Evolutionary conservation across 2,113 vertebrate genomes (phyloP).

Genomic region (Phodopus roborovskii): DNA sequence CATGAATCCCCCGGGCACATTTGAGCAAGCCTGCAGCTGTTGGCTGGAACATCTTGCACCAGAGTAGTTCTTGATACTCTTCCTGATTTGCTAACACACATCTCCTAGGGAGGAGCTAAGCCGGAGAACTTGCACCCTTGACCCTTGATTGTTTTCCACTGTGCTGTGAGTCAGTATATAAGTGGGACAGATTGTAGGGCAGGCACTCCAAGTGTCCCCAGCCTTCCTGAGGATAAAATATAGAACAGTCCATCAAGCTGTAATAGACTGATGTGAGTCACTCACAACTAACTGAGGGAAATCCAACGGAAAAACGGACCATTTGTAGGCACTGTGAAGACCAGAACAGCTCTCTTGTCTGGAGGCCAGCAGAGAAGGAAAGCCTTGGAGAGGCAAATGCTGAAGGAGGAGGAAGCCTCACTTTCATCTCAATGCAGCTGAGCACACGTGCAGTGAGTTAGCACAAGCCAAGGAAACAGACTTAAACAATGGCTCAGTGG

Average conservation of each 20-base stretch:
- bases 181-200: too few relatives aligned
- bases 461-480: neutral
- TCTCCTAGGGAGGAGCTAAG: too few relatives aligned
- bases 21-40: too few relatives aligned
- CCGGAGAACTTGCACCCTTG: too few relatives aligned
- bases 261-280: constrained; percentile 49
- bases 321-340: constrained; percentile 52
- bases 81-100: too few relatives aligned
- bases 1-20: too few relatives aligned
- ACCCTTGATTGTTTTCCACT: too few relatives aligned
- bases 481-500: too few relatives aligned
- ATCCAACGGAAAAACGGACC: constrained; percentile 62
- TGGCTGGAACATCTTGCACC: too few relatives aligned
- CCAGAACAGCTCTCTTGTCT: constrained; percentile 1
- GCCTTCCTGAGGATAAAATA: constrained; percentile 16
- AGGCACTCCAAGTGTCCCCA: neutral
- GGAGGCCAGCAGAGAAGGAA: neutral
- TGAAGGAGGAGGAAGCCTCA: neutral
- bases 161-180: too few relatives aligned
- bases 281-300: constrained; percentile 28
- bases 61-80: too few relatives aligned
- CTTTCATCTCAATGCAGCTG: neutral
- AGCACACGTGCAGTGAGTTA: neutral
- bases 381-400: neutral
- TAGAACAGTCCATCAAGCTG: constrained; percentile 53